These are phyloP conservation scores for Spisula subtruncata DNA, from an alignment of 2,888 invertebrate species.

Conservation along the genomic window DNA sequence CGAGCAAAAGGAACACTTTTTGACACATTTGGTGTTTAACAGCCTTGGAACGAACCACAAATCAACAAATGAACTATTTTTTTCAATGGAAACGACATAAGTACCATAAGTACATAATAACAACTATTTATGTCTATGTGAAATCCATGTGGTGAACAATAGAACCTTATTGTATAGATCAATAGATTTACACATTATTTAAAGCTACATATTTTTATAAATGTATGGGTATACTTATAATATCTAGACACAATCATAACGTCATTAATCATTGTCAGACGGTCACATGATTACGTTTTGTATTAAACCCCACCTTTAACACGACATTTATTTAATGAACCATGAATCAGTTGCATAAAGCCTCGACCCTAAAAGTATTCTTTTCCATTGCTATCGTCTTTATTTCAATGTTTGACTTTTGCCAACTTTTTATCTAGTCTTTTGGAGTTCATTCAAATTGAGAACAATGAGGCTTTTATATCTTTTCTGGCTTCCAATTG, in stretches of 20 bases:
- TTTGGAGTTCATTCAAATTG: conserved; percentile 63
- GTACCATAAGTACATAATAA: neutral
- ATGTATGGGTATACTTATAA: no score
- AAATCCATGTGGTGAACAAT: neutral
- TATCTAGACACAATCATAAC: neutral
- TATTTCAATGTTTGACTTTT: conserved; percentile 52
- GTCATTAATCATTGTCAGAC: conserved; percentile 18
- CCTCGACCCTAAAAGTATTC: neutral
- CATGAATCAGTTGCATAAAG: neutral
- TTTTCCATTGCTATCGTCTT: neutral
- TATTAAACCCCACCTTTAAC: neutral
- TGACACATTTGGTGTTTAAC: no score
- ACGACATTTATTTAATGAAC: conserved; percentile 1
- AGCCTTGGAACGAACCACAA: no score
- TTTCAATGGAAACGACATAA: neutral
- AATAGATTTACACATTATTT: neutral
- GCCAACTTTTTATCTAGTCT: conserved; percentile 52
- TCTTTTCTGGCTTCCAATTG: conserved; percentile 59
- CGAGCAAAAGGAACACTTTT: no score
- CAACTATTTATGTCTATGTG: neutral
- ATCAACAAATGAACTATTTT: neutral
- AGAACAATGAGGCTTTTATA: conserved; percentile 65
- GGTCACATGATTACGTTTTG: neutral
- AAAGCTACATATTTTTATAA: neutral
- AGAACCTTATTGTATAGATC: neutral